Evolutionary conservation across 2,797 vertebrate genomes (phyloP).

Genomic region (Cetoscarus ocellatus): DNA sequence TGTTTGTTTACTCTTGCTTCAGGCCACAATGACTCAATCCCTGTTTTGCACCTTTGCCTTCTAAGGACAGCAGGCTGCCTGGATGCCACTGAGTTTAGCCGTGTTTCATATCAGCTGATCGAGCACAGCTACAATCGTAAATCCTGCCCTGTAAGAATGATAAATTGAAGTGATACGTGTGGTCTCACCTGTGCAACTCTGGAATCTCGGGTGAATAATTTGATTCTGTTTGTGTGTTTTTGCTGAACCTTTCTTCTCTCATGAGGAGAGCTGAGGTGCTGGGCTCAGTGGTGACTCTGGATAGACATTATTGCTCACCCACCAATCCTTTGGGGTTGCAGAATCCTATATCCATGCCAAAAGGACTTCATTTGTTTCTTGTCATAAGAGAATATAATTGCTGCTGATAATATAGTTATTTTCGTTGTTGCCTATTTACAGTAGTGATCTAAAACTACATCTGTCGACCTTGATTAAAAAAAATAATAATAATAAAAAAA

Average conservation of each 20-base stretch:
- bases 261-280: constrained; percentile 56
- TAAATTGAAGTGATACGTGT: constrained; percentile 83
- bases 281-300: constrained; percentile 69
- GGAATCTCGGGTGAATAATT: constrained; percentile 74
- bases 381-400: constrained; percentile 62
- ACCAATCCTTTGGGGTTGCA: constrained; percentile 66
- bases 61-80: constrained; percentile 45
- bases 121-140: constrained; percentile 51
- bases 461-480: constrained; percentile 1
- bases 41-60: constrained; percentile 57
- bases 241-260: constrained; percentile 67
- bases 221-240: constrained; percentile 57
- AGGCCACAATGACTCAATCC: constrained; percentile 62
- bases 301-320: constrained; percentile 81
- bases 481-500: too few relatives aligned
- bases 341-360: constrained; percentile 61
- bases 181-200: constrained; percentile 74
- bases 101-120: constrained; percentile 72
- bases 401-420: constrained; percentile 48
- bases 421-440: constrained; percentile 37
- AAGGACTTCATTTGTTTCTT: constrained; percentile 74
- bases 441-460: constrained; percentile 8
- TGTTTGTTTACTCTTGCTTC: constrained; percentile 46
- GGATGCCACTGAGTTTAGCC: constrained; percentile 30
- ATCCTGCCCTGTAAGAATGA: constrained; percentile 80